Percentiles rank a stretch among this genome's conserved stretches.
phyloP scores from a whole-genome alignment of 35 echinoderm and acorn worm species.

The Patiria miniata region DNA sequence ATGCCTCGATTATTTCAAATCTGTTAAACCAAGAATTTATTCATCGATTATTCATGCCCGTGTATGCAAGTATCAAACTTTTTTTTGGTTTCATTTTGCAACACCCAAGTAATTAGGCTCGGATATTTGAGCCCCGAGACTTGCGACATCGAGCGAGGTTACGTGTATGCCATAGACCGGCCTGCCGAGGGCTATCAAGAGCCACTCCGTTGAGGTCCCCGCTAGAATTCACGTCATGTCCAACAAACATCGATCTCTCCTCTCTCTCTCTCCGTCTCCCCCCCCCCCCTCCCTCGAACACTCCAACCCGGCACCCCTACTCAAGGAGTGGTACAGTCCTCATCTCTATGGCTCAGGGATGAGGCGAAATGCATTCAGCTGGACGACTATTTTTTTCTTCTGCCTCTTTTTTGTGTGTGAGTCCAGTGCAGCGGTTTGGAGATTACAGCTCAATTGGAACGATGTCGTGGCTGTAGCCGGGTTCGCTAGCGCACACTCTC shows the following conservation, averaged over 20 bases:
- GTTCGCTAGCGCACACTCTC: not conserved
- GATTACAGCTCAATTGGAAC: constrained; percentile 31
- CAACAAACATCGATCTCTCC: not conserved
- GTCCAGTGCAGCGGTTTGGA: not conserved
- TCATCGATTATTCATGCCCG: no score
- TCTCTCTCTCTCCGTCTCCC: not conserved
- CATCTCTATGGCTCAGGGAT: not conserved
- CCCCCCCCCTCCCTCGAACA: not conserved
- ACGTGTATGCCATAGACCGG: constrained; percentile 13
- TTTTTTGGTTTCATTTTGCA: not conserved
- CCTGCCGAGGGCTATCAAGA: not conserved
- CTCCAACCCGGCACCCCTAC: not conserved
- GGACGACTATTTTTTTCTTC: no score
- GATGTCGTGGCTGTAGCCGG: not conserved
- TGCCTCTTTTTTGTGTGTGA: no score
- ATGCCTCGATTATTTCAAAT: no score
- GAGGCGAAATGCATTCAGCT: no score
- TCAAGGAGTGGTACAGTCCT: not conserved
- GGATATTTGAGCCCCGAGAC: not conserved
- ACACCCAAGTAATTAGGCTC: constrained; percentile 1
- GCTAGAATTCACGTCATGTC: not conserved
- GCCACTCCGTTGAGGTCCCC: not conserved
- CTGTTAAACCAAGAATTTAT: no score
- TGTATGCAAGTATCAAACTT: not conserved
- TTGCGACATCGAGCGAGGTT: not conserved